Percentiles rank a stretch among this genome's conserved stretches.
These are phyloP conservation scores for Callocephalon fimbriatum DNA, from an alignment of 2,113 vertebrate genomes.

Conservation along the genomic window DNA sequence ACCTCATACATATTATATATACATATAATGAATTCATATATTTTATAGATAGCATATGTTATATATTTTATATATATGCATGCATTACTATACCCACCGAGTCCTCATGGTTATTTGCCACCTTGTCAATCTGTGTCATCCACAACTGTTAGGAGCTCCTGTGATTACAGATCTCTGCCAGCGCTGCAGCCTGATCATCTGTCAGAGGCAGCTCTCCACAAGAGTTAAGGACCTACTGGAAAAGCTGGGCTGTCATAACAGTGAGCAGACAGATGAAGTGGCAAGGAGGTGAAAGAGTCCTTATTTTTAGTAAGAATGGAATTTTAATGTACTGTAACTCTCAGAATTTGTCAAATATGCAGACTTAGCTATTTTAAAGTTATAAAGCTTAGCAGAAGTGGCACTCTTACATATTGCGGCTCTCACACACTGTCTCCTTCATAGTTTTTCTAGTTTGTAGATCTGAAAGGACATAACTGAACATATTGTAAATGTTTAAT, in stretches of 20 bases:
- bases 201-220: not conserved
- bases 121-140: not conserved
- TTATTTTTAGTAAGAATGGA: not conserved
- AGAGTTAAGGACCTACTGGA: not conserved
- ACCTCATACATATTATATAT: not conserved
- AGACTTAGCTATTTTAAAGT: not conserved
- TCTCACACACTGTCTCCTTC: not conserved
- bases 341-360: not conserved
- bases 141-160: not conserved
- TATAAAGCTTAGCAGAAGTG: not conserved
- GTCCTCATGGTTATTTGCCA: not conserved
- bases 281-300: not conserved
- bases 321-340: not conserved
- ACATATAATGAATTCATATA: not conserved
- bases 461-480: not conserved
- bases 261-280: not conserved
- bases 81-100: not conserved
- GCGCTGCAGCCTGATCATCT: not conserved
- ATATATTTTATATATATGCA: not conserved
- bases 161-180: not conserved
- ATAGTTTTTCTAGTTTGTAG: not conserved
- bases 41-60: not conserved
- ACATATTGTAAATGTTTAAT: not conserved
- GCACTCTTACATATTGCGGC: not conserved
- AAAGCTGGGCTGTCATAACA: not conserved